Base-by-base conservation (phyloP, 2,888 invertebrate genomes). In the Hypsopygia costalis region DNA sequence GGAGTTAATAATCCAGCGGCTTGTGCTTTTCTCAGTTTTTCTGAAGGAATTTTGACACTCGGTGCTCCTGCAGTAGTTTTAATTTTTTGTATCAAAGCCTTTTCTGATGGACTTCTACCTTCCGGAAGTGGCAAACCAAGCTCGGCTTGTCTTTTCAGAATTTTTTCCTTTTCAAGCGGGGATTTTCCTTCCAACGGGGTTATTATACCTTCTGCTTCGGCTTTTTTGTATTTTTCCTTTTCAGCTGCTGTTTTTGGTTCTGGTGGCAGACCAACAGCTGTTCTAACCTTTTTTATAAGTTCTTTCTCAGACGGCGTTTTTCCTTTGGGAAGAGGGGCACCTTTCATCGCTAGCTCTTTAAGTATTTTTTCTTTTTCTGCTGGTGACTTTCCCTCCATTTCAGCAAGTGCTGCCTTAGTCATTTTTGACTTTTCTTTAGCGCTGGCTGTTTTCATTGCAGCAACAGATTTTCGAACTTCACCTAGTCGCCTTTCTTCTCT, bases 231-330 rank as follows among this genome's bases (percentile, higher is more conserved):
- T n/a, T n/a, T n/a, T n/a, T n/a, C n/a, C n/a, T n/a, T n/a, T 39
- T 49, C 50, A 1, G 55, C 47, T 3, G 47, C n/a, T 3, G 58
- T 55, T 46, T 51, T 50, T 3, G 64, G 60, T 50, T 60, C 58
- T 9, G 63, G 58, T 8, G 66, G 65, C 3, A 66, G 40, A 1
- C 67, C 62, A 7, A 62, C 5, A n/a, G 62, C 55, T 1, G 36
- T 35, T 33, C 52, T 45, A 6, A 58, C 47, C 41, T 59, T 62
- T 9, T 55, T 47, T 7, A 56, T 46, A 9, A 57, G 40, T 40
- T 58, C 50, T 34, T 58, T 62, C 30, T 62, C 62, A 0, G 67
- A 68, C 1, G 51, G 11, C 0, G 63, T 53, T 44, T 56, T 56
- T 1, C 48, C 55, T 44, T 62, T 55, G 0, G 69, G 62, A 0